Percentiles rank a stretch among this genome's conserved stretches.
These are phyloP conservation scores for Heliocidaris erythrogramma DNA, from an alignment of 35 echinoderm and acorn worm species.

Conservation along the genomic window DNA sequence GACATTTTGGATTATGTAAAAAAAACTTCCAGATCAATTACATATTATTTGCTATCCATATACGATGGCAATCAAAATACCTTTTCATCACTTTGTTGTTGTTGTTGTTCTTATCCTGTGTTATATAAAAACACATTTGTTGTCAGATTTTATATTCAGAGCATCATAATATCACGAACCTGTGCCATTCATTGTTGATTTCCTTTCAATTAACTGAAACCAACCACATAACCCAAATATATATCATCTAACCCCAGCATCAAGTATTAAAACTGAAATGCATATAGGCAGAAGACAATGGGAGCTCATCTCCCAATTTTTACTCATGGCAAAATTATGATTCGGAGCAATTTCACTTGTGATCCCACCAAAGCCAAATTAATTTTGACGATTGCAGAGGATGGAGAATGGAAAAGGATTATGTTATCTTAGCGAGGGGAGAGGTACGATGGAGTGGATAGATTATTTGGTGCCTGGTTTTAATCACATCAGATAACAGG, in stretches of 20 bases:
- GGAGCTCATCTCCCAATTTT: not conserved
- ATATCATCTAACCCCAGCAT: not conserved
- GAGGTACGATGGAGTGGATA: not conserved
- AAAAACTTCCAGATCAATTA: not conserved
- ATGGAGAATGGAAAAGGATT: not conserved
- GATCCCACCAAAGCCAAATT: not conserved
- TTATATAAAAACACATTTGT: not conserved
- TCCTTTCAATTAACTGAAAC: not conserved
- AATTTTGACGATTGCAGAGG: not conserved
- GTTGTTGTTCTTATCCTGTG: not conserved
- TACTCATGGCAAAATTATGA: not conserved
- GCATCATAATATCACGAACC: not conserved
- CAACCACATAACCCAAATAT: not conserved
- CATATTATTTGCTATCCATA: not conserved
- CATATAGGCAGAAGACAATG: not conserved
- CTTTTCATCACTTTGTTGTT: not conserved
- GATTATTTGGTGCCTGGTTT: slow-evolving; percentile 10
- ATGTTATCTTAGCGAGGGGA: not conserved
- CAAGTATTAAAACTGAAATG: not conserved
- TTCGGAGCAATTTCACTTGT: not conserved
- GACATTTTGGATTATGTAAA: not conserved
- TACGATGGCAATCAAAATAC: not conserved
- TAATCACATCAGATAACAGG: not conserved
- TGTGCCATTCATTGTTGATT: not conserved
- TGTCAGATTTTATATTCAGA: not conserved